Base-by-base conservation (phyloP, 2,888 invertebrate species). In the Abrostola tripartita region DNA sequence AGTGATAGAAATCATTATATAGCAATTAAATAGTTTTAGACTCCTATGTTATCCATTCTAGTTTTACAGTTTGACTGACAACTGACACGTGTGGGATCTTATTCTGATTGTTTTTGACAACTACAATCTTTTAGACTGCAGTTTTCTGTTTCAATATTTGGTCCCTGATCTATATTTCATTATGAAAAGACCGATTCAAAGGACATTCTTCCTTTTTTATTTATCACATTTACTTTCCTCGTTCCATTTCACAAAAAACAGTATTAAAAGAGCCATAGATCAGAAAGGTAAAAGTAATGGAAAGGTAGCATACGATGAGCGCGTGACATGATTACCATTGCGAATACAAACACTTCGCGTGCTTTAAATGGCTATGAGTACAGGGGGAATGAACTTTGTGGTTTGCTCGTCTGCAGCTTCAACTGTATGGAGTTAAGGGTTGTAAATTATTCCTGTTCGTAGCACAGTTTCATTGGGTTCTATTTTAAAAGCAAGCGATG, bases 261-360 rank as follows among this genome's bases (percentile, higher is more conserved):
- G 9, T 44, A 44, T 0, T 4, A 0, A 38, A 50, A 52, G 12
- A 10, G 37, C 36, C n/a, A 36, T 12, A 42, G 55, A 68, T 71
- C 73, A 58, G 65, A 73, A 68, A 24, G 8, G 8, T 42, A 37
- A 56, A 24, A 8, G 8, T 42, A 37, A 56, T 49, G 51, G 55
- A 37, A 36, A 10, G 35, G 36, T 52, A 67, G 61, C 67, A 67
- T 58, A 65, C 41, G 35, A 41, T 56, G 12, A 47, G 50, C 37
- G 53, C 57, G 57, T 72, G 68, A 57, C 62, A 50, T 40, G 52
- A 58, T 61, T 68, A 49, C 41, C 52, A 68, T 74, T 57, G 74
- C 60, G 40, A 76, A 73, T 49, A 55, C 37, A 53, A 59, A 49
- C 14, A 36, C 40, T 40, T 74, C 47, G 68, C 69, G 77, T 76